These are phyloP conservation scores for Zygaena filipendulae DNA, from an alignment of 2,888 invertebrate species.

Conservation along the genomic window DNA sequence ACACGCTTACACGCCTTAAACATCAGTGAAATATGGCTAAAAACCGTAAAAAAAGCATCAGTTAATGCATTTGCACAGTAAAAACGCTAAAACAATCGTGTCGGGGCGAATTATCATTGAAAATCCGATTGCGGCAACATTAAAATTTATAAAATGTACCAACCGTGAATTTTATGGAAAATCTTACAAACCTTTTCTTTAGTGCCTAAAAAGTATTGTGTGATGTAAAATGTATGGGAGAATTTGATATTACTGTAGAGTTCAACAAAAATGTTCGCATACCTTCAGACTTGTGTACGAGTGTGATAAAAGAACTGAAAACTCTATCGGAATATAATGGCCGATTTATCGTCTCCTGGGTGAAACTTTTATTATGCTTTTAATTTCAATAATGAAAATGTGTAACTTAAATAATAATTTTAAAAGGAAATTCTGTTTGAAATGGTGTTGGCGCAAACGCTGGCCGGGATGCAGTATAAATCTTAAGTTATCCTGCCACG, in stretches of 20 bases:
- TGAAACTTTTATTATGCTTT: slow-evolving; percentile 32
- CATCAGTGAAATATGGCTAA: slow-evolving; percentile 18
- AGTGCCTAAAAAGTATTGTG: too few relatives aligned
- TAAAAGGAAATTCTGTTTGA: slow-evolving; percentile 44
- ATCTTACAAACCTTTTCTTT: too few relatives aligned
- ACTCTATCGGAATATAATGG: too few relatives aligned
- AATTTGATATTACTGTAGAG: too few relatives aligned
- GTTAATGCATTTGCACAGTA: slow-evolving; percentile 24
- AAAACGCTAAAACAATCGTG: slow-evolving; percentile 19
- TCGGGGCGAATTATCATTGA: slow-evolving; percentile 13
- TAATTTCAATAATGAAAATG: slow-evolving; percentile 50
- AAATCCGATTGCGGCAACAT: slow-evolving; percentile 5
- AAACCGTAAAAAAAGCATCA: slow-evolving; percentile 20
- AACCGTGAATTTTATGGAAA: too few relatives aligned
- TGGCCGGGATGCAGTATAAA: slow-evolving; percentile 40
- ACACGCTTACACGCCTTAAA: slow-evolving; percentile 47
- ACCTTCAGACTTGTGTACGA: too few relatives aligned
- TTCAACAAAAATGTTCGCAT: too few relatives aligned
- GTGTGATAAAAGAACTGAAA: too few relatives aligned
- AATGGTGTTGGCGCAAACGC: slow-evolving; percentile 61
- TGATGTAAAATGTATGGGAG: too few relatives aligned
- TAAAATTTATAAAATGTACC: too few relatives aligned
- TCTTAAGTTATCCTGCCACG: too few relatives aligned
- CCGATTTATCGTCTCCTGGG: slow-evolving; percentile 42
- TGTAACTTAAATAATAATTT: slow-evolving; percentile 31